These are phyloP conservation scores for Catharus bicknelli DNA, from an alignment of 2,113 vertebrate genomes.

Conservation along the genomic window DNA sequence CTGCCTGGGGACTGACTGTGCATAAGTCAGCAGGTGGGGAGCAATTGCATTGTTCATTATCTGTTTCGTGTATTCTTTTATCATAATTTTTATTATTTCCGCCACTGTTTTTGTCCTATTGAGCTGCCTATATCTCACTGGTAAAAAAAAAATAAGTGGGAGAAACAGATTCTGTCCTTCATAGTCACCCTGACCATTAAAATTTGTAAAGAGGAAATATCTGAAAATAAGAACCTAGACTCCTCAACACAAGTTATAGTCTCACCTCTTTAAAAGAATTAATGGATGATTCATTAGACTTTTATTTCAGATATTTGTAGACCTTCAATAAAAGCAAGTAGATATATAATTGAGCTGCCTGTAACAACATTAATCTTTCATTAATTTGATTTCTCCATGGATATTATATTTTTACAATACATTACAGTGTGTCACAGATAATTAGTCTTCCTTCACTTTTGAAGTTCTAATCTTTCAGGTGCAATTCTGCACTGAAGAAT, in stretches of 20 bases:
- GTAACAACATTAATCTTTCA: conserved; percentile 52
- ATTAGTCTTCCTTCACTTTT: background rate
- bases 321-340: conserved; percentile 7
- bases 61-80: background rate
- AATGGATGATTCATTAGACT: background rate
- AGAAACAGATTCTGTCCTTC: background rate
- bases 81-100: background rate
- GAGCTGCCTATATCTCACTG: background rate
- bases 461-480: background rate
- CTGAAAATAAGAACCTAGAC: background rate
- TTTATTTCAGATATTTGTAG: conserved; percentile 3
- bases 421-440: background rate
- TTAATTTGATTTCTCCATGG: conserved; percentile 27
- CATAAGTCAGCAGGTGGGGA: fast-evolving
- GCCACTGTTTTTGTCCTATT: background rate
- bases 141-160: background rate
- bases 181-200: background rate
- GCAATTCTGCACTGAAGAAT: background rate
- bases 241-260: background rate
- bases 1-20: background rate
- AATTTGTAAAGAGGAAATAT: background rate
- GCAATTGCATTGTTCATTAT: background rate
- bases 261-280: background rate
- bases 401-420: background rate
- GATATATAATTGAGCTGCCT: background rate